A percentile compares a stretch with the other conserved stretches of the same genome.
phyloP scores from a whole-genome alignment of 2,888 invertebrate genomes.

The Meteorus colon region DNA sequence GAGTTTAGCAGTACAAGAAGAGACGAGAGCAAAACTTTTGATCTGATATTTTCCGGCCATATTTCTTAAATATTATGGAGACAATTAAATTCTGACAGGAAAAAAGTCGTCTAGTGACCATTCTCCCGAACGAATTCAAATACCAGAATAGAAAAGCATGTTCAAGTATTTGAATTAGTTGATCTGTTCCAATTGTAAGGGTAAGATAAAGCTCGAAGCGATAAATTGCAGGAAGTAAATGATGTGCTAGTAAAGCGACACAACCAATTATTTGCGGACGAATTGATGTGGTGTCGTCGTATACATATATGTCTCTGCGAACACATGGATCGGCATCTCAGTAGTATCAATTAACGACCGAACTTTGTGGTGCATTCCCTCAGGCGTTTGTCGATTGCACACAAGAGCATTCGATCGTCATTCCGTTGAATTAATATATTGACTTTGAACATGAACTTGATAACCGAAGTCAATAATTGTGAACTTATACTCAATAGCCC shows the following conservation, averaged over 20 bases:
- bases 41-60: too few relatives aligned
- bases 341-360: neutral
- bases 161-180: neutral
- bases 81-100: too few relatives aligned
- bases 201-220: neutral
- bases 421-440: neutral
- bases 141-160: neutral
- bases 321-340: neutral
- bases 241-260: neutral
- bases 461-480: neutral
- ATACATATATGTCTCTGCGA: neutral
- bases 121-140: too few relatives aligned
- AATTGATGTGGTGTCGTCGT: neutral
- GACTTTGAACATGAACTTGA: neutral
- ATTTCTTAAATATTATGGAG: too few relatives aligned
- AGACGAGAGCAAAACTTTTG: too few relatives aligned
- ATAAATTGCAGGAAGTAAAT: neutral
- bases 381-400: neutral
- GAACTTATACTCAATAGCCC: neutral
- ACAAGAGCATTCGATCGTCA: neutral
- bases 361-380: neutral
- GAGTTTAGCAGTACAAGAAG: too few relatives aligned
- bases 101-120: too few relatives aligned
- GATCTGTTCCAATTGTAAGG: neutral
- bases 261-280: neutral